Conservation (phyloP, 2,888 invertebrate species). For the Agriopis aurantiaria region DNA sequence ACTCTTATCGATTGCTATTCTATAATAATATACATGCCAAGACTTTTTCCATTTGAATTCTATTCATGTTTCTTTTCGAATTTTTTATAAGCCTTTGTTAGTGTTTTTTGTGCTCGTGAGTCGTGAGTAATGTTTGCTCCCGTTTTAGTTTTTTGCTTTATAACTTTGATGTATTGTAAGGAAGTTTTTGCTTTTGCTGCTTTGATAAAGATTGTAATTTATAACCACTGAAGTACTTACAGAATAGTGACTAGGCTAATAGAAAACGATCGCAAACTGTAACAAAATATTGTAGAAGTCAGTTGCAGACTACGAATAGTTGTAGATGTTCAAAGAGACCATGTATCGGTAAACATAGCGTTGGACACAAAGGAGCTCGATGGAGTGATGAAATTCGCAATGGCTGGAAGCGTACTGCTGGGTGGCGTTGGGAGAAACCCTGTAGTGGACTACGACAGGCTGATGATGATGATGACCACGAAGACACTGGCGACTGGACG, state of each 20-base stretch:
- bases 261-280: too few relatives aligned
- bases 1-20: constrained; percentile 36
- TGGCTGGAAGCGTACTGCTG: too few relatives aligned
- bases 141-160: constrained; percentile 20
- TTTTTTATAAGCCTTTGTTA: constrained; percentile 10
- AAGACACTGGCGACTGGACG: too few relatives aligned
- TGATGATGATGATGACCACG: too few relatives aligned
- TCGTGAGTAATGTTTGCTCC: constrained; percentile 23
- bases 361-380: too few relatives aligned
- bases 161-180: constrained; percentile 10
- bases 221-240: neutral
- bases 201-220: constrained; percentile 15
- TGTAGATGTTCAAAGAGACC: too few relatives aligned
- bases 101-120: constrained; percentile 20
- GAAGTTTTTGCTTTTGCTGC: constrained; percentile 10
- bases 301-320: too few relatives aligned
- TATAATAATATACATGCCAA: constrained; percentile 9
- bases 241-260: neutral
- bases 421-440: too few relatives aligned
- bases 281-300: too few relatives aligned
- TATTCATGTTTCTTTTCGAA: constrained; percentile 16
- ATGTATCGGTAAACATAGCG: too few relatives aligned
- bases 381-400: too few relatives aligned
- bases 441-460: too few relatives aligned
- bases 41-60: constrained; percentile 11